Evolutionary conservation across 2,888 invertebrate species (phyloP).

Genomic region (Mythimna loreyi): DNA sequence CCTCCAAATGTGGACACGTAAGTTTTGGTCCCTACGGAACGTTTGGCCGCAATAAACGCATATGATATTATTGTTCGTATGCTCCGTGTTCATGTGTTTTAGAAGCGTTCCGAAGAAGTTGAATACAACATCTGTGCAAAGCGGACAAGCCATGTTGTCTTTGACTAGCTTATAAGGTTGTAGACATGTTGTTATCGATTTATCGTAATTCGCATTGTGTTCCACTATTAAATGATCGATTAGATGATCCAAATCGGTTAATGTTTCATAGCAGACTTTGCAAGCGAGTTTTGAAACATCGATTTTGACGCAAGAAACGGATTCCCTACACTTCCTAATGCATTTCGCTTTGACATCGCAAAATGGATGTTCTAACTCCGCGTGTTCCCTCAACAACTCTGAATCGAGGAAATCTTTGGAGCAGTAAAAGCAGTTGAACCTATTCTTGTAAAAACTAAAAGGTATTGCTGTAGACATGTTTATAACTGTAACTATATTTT

Average conservation of each 20-base stretch:
- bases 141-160: slow-evolving; percentile 85
- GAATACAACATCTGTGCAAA: slow-evolving; percentile 82
- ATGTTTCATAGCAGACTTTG: slow-evolving; percentile 83
- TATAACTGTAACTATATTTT: slow-evolving; percentile 84
- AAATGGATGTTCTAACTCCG: slow-evolving; percentile 81
- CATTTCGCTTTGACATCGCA: slow-evolving; percentile 85
- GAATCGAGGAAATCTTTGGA: slow-evolving; percentile 87
- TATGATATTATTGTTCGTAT: slow-evolving; percentile 86
- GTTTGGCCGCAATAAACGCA: slow-evolving; percentile 87
- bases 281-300: slow-evolving; percentile 84
- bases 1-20: slow-evolving; percentile 86
- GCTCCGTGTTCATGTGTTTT: slow-evolving; percentile 86
- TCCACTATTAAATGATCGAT: slow-evolving; percentile 83
- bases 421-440: slow-evolving; percentile 87
- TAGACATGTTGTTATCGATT: slow-evolving; percentile 82
- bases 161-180: slow-evolving; percentile 84
- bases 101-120: slow-evolving; percentile 85
- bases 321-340: slow-evolving; percentile 85
- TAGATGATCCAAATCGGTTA: slow-evolving; percentile 78
- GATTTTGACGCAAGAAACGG: slow-evolving; percentile 86
- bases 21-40: slow-evolving; percentile 85
- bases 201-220: slow-evolving; percentile 85
- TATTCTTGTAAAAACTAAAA: slow-evolving; percentile 87
- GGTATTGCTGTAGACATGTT: slow-evolving; percentile 89
- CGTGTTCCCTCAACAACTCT: slow-evolving; percentile 83